Evolutionary conservation across 2,113 vertebrate species (phyloP).

Genomic region (Machaerirhynchus nigripectus): DNA sequence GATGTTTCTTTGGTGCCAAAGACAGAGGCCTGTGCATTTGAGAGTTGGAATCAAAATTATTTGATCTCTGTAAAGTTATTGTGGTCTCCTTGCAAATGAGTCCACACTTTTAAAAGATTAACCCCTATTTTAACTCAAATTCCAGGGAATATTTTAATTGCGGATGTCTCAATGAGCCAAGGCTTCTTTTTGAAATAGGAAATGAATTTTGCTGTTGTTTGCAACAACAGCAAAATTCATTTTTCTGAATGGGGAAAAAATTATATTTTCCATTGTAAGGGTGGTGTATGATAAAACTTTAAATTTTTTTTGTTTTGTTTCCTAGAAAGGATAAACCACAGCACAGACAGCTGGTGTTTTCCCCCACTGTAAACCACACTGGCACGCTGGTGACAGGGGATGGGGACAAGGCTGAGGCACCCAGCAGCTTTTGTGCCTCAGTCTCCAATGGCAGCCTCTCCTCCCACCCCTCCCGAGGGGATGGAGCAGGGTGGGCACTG

Average conservation of each 20-base stretch:
- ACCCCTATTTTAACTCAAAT: background rate
- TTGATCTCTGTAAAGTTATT: background rate
- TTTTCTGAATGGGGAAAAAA: background rate
- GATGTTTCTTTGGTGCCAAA: background rate
- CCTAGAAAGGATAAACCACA: background rate
- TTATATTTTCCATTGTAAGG: fast-evolving
- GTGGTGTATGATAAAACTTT: background rate
- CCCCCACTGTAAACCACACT: fast-evolving
- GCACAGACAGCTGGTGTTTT: background rate
- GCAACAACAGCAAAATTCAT: no score
- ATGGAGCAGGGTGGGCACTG: background rate
- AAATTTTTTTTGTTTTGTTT: background rate
- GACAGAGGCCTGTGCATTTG: background rate
- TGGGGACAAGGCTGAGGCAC: no score
- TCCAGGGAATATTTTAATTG: background rate
- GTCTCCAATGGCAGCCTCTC: background rate
- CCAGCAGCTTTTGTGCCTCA: background rate
- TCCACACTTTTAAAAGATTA: background rate
- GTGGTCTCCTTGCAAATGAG: background rate
- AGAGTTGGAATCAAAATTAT: background rate
- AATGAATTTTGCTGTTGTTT: background rate
- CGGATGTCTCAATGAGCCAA: background rate
- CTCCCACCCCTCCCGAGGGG: background rate
- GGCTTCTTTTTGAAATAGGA: background rate
- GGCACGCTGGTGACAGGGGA: no score